Base-by-base conservation (phyloP, 2,888 invertebrate species). In the Drosophila koepferae region DNA sequence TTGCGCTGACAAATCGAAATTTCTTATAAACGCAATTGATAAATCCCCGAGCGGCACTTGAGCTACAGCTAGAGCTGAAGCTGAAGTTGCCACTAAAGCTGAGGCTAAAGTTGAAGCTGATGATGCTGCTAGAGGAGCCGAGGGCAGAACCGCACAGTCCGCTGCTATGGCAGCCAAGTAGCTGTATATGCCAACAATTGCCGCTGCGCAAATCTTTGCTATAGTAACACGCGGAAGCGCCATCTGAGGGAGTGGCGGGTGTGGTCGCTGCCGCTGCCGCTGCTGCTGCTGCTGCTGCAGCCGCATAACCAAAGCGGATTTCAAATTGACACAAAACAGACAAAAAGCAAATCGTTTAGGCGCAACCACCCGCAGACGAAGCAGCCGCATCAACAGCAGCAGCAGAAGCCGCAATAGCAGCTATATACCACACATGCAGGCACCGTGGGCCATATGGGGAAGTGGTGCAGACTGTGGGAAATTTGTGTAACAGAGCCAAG, bases 341-440 rank as follows among this genome's bases (percentile, higher is more conserved):
- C 78, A 84, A 77, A 90, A 89, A 81, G 75, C 71, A 78, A 86
- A 87, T 91, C 89, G 91, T 89, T 91, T 90, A 91, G 88, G 89
- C 88, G 82, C 84, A 90, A 74, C 76, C 77, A 85, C 65, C 80
- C 68, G 63, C 74, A 81, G 59, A 41, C 66, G 56, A 64, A 69
- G 63, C 41, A 67, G 59, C 44, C 53, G 34, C 23, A 67, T 54
- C 41, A 54, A 12, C 3, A 38, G 14, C 38, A 38, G 34, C 34
- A 74, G 46, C 51, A 60, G 53, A 61, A 66, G 38, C 63, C 62
- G 69, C 62, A 55, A 31, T 61, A 69, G 38, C 40, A 31, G 60
- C 49, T 20, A 31, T 40, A 40, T 40, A 41, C 69, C 76, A 80
- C 67, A 76, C 73, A 74, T 74, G 80, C 74, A 73, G 63, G 48